Base-by-base conservation (phyloP, 2,113 vertebrate genomes). In the Bufo bufo region DNA sequence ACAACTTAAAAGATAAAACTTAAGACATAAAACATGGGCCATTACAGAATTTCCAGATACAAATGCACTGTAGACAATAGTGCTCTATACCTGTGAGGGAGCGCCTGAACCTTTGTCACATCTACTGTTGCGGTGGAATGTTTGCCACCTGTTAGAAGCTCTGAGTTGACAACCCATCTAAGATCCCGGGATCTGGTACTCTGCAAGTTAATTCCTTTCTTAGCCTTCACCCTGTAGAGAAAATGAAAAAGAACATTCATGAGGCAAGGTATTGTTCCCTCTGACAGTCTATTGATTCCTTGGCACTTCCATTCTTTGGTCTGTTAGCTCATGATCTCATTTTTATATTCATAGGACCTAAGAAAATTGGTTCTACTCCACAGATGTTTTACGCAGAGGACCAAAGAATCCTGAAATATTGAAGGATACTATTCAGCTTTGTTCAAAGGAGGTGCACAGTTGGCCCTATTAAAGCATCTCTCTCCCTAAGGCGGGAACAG, bases 151-250 rank as follows among this genome's bases (percentile, higher is more conserved):
- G 96, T 97, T 92, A 97, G 96, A 79, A 98, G 94, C 92, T 98
- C 97, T 0, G 96, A 97, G 87, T 96, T 97, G 91, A 99, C 96
- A 4, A 95, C 96, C 98, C 98, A 99, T 92, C 98, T 96, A 83
- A 94, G 91, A 6, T 93, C 98, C 93, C 96, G 95, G 0, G 98
- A 96, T 90, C 94, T 96, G 89, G 97, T 98, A 90, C 95, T 96
- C 5, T 97, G 94, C 90, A 99, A 95, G 91, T 98, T 99, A 90
- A 99, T 97, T 0, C 98, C 98, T 77, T 99, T 99, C 94, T 99
- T 99, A 33, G 98, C 98, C 92, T 99, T 99, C 92, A 99, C 98
- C 94, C 98, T 99, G 93, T 0, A 90, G 89, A 89, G n/a, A 33
- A 84, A 84, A 59, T 17, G 10, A 16, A 82, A 43, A 47, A 45